These are phyloP conservation scores for Hanleya hanleyi DNA, from an alignment of 2,888 invertebrate species.

Conservation along the genomic window DNA sequence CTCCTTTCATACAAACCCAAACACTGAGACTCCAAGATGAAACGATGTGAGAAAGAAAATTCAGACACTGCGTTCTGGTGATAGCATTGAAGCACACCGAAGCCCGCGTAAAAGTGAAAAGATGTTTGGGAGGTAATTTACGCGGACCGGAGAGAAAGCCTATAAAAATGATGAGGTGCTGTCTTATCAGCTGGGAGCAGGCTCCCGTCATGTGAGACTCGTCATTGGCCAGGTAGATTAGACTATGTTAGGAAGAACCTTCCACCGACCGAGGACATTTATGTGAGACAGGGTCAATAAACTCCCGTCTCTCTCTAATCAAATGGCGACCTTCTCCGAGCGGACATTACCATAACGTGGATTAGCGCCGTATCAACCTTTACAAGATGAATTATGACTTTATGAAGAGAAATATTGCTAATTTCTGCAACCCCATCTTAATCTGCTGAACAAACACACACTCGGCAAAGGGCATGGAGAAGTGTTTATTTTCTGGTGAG, in stretches of 20 bases:
- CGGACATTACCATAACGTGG: not conserved
- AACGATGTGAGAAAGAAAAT: not conserved
- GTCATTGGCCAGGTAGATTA: not conserved
- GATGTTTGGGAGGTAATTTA: constrained; percentile 1
- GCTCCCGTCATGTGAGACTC: not conserved
- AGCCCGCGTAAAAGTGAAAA: not conserved
- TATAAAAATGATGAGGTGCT: constrained; percentile 5
- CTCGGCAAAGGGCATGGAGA: not conserved
- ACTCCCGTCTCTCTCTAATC: not conserved
- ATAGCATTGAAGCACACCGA: not conserved
- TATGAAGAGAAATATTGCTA: not conserved
- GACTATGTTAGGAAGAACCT: not conserved
- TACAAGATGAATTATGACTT: not conserved
- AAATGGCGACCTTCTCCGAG: not conserved
- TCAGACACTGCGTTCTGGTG: not conserved
- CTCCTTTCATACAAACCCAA: not conserved
- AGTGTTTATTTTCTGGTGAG: too few relatives aligned
- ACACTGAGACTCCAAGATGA: not conserved
- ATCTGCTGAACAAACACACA: not conserved
- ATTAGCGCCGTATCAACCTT: not conserved
- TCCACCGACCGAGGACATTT: not conserved
- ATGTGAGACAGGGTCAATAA: not conserved
- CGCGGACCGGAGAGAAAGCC: not conserved
- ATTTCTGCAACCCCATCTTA: not conserved
- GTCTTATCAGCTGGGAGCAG: not conserved